Conservation (phyloP, 2,113 vertebrate genomes). For the Anolis carolinensis region DNA sequence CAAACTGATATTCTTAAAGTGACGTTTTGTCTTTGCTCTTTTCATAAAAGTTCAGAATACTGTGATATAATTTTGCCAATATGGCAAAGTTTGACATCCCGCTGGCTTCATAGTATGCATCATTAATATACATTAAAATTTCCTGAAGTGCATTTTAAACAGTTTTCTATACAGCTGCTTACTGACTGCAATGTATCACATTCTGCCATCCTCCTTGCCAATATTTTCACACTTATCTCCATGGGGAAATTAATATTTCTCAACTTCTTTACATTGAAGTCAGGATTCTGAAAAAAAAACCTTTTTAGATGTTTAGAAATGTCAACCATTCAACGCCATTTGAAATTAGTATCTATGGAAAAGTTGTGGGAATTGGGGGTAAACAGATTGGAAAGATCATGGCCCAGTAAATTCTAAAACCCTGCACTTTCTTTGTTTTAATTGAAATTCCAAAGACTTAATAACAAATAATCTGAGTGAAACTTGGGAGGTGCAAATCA, state of each 20-base stretch:
- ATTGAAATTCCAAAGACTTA: constrained; percentile 60
- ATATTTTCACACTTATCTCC: constrained; percentile 34
- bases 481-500: constrained; percentile 60
- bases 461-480: constrained; percentile 47
- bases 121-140: constrained; percentile 48
- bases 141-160: constrained; percentile 27
- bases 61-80: constrained; percentile 39
- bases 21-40: constrained; percentile 40
- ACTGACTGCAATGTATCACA: constrained; percentile 9
- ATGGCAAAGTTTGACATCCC: constrained; percentile 50
- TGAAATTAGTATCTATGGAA: constrained; percentile 36
- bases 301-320: constrained; percentile 55
- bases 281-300: constrained; percentile 39
- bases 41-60: constrained; percentile 15
- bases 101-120: constrained; percentile 61
- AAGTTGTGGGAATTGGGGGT: constrained; percentile 30
- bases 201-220: neutral
- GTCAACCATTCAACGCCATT: constrained; percentile 39
- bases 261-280: constrained; percentile 29
- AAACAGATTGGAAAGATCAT: constrained; percentile 66
- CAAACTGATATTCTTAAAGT: constrained; percentile 21
- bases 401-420: constrained; percentile 59
- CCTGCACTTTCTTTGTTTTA: constrained; percentile 67
- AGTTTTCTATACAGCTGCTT: constrained; percentile 50
- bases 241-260: constrained; percentile 49